A percentile compares a stretch with the other conserved stretches of the same genome.
phyloP scores from a whole-genome alignment of 2,797 vertebrate genomes.

The Setipinna tenuifilis region DNA sequence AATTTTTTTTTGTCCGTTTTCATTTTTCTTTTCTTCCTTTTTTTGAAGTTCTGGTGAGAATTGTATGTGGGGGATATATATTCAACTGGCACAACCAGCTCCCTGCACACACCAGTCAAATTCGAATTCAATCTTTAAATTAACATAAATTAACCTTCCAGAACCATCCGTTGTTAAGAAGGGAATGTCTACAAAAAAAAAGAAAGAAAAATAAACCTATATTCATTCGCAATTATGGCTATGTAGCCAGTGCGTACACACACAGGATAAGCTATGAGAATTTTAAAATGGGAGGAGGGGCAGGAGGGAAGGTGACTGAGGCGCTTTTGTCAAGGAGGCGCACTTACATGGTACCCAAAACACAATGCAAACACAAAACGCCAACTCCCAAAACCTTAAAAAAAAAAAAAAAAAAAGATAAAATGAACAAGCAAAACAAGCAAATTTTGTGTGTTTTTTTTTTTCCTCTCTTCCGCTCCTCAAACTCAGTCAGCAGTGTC shows the following conservation, averaged over 20 bases:
- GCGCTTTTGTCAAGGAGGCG: neutral
- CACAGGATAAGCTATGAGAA: neutral
- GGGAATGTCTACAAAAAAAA: slow-evolving; percentile 50
- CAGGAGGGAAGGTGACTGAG: neutral
- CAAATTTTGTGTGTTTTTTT: slow-evolving; percentile 14
- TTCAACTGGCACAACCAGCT: slow-evolving; percentile 37
- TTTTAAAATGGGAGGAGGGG: slow-evolving; percentile 18
- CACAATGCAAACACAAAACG: slow-evolving; percentile 27
- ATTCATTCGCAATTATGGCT: slow-evolving; percentile 41
- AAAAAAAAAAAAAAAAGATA: slow-evolving; percentile 9
- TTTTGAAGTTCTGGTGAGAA: slow-evolving; percentile 5
- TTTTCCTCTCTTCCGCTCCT: slow-evolving; percentile 40
- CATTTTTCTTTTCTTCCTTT: neutral
- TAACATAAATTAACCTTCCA: slow-evolving; percentile 47
- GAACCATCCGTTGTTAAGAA: slow-evolving; percentile 24
- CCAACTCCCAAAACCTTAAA: slow-evolving; percentile 42
- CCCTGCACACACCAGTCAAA: slow-evolving; percentile 40
- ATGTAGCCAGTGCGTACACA: slow-evolving; percentile 30
- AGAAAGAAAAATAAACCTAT: slow-evolving; percentile 13
- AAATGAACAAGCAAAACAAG: slow-evolving; percentile 42
- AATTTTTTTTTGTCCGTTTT: slow-evolving; percentile 2
- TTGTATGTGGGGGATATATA: slow-evolving; percentile 25
- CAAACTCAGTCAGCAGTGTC: slow-evolving; percentile 18
- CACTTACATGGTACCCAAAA: neutral
- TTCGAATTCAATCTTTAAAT: slow-evolving; percentile 34